Conservation (phyloP, 92 coral and sea anemone genomes). For the Blastomussa wellsi region DNA sequence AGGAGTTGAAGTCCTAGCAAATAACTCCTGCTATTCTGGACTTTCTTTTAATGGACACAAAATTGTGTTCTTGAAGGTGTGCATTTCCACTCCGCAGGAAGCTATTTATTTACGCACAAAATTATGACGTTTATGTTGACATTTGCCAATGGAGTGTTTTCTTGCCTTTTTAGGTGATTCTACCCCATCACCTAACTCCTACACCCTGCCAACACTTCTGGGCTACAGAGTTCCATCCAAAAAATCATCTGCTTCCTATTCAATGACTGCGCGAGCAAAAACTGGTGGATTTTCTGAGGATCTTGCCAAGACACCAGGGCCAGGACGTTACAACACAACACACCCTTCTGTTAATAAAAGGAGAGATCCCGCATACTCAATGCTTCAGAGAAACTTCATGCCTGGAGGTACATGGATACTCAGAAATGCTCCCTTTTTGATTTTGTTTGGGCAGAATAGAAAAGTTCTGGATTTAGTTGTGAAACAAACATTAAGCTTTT, state of each 20-base stretch:
- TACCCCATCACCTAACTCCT: conserved; percentile 92
- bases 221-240: conserved; percentile 89
- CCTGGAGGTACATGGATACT: conserved; percentile 78
- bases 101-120: too few relatives aligned
- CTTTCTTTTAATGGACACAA: too few relatives aligned
- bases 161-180: conserved; percentile 70
- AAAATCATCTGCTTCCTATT: conserved; percentile 85
- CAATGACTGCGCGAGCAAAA: conserved; percentile 92
- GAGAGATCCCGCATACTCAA: conserved; percentile 78
- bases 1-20: too few relatives aligned
- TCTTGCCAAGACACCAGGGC: conserved; percentile 97
- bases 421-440: not conserved
- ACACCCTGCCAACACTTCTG: conserved; percentile 75
- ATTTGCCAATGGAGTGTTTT: not conserved
- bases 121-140: too few relatives aligned
- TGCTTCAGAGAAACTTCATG: conserved; percentile 85
- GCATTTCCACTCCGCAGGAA: too few relatives aligned
- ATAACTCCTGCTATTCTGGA: too few relatives aligned
- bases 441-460: not conserved
- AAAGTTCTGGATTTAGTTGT: not conserved
- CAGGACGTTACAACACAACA: conserved; percentile 80
- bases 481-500: not conserved
- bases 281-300: conserved; percentile 98
- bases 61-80: too few relatives aligned
- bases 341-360: conserved; percentile 68